phyloP scores from a whole-genome alignment of 2,113 vertebrate genomes.

The Coptodon rendalli region DNA sequence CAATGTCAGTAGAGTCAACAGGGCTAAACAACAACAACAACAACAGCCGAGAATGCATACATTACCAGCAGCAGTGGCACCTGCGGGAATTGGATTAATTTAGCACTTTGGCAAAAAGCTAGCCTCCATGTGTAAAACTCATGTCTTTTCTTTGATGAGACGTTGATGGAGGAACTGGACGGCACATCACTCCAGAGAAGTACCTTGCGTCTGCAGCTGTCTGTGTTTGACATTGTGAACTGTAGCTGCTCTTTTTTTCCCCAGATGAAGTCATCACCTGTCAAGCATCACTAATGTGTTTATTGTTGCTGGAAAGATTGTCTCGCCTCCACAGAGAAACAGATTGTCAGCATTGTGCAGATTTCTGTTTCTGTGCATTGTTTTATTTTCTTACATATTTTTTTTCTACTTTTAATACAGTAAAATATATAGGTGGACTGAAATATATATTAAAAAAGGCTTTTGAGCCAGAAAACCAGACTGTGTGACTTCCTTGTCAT shows the following conservation, averaged over 20 bases:
- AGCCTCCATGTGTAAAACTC: neutral
- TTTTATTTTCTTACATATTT: neutral
- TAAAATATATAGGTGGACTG: neutral
- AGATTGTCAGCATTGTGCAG: neutral
- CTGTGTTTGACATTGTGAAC: conserved; percentile 47
- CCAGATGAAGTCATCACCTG: conserved; percentile 47
- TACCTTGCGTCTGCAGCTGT: conserved; percentile 37
- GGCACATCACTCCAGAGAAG: conserved; percentile 8
- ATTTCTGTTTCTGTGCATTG: neutral
- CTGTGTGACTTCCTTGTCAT: neutral
- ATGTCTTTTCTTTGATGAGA: neutral
- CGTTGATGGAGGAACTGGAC: conserved; percentile 15
- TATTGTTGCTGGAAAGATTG: conserved; percentile 37
- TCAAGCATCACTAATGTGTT: conserved; percentile 55
- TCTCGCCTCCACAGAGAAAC: neutral
- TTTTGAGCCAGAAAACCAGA: neutral
- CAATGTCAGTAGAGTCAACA: conserved; percentile 22
- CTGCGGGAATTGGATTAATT: neutral
- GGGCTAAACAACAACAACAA: conserved; percentile 17
- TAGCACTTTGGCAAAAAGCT: neutral
- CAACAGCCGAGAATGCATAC: neutral
- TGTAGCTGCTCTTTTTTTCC: neutral
- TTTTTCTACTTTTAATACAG: neutral
- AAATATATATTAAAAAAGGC: neutral
- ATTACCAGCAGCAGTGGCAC: neutral